These are phyloP conservation scores for Bicyclus anynana DNA, from an alignment of 1,140 invertebrate species.

Conservation along the genomic window DNA sequence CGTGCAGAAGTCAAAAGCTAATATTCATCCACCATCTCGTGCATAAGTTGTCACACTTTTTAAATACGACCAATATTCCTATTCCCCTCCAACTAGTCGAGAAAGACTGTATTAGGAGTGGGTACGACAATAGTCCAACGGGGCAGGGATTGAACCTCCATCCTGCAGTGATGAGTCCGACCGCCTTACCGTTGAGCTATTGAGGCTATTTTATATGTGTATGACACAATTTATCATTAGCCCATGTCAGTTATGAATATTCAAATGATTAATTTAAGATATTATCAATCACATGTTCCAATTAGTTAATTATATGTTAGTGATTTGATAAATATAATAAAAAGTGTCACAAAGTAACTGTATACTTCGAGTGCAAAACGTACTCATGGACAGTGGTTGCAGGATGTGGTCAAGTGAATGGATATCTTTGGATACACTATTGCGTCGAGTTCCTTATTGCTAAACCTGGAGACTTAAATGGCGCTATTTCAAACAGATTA, in stretches of 20 bases:
- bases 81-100: no score
- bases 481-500: constrained; percentile 29
- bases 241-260: not conserved
- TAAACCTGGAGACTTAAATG: constrained; percentile 41
- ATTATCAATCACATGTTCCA: not conserved
- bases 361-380: constrained; percentile 16
- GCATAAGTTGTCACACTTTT: no score
- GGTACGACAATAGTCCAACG: no score
- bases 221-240: no score
- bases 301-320: constrained; percentile 1
- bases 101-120: no score
- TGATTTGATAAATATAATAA: constrained; percentile 7
- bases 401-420: constrained; percentile 28
- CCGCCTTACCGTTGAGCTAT: no score
- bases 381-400: constrained; percentile 3
- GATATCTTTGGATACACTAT: constrained; percentile 20
- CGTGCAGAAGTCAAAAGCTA: no score
- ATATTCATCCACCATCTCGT: no score
- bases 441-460: constrained; percentile 43
- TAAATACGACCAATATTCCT: no score
- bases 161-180: no score
- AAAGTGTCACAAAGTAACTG: constrained; percentile 18
- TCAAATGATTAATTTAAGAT: not conserved
- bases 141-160: no score
- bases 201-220: no score